A percentile compares a stretch with the other conserved stretches of the same genome.
Conservation (phyloP, 1,140 invertebrate genomes). For the Camponotus floridanus region DNA sequence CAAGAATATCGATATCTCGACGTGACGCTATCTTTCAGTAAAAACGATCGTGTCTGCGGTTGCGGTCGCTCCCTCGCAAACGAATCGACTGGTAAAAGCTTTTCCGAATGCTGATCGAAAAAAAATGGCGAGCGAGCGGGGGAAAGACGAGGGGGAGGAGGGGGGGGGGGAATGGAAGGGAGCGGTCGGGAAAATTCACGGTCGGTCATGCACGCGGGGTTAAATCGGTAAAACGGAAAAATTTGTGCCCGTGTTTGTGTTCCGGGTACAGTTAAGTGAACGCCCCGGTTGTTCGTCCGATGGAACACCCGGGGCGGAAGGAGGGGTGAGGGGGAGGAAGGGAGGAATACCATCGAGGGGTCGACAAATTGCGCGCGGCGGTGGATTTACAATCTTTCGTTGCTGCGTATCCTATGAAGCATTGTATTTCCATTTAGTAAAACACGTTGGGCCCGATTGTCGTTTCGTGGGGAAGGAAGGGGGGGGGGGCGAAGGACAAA, state of each 20-base stretch:
- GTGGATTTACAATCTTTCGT: conserved; percentile 54
- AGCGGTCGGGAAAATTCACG: conserved; percentile 45
- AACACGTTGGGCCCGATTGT: conserved; percentile 12
- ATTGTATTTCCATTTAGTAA: conserved; percentile 42
- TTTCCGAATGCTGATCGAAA: conserved; percentile 41
- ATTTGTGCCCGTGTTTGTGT: conserved; percentile 51
- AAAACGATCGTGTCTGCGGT: conserved; percentile 20
- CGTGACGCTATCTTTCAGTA: conserved; percentile 11
- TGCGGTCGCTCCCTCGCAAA: conserved; percentile 24
- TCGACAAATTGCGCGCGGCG: conserved; percentile 39
- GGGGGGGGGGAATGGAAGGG: conserved; percentile 15
- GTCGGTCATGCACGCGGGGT: conserved; percentile 48
- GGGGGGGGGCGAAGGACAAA: no score
- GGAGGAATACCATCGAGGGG: conserved; percentile 26
- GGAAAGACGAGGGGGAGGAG: conserved; percentile 35
- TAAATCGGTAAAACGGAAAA: conserved; percentile 57
- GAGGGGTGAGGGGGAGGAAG: not conserved
- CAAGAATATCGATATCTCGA: conserved; percentile 2
- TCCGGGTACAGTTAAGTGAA: conserved; percentile 55
- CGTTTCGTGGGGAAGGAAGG: not conserved
- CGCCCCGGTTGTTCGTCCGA: conserved; percentile 24
- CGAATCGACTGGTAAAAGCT: conserved; percentile 38
- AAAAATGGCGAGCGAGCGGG: conserved; percentile 39
- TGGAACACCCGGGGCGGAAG: conserved; percentile 13
- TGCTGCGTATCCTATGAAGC: conserved; percentile 44